A percentile compares a stretch with the other conserved stretches of the same genome.
These are phyloP conservation scores for Monopis laevigella DNA, from an alignment of 2,888 invertebrate genomes.

Conservation along the genomic window DNA sequence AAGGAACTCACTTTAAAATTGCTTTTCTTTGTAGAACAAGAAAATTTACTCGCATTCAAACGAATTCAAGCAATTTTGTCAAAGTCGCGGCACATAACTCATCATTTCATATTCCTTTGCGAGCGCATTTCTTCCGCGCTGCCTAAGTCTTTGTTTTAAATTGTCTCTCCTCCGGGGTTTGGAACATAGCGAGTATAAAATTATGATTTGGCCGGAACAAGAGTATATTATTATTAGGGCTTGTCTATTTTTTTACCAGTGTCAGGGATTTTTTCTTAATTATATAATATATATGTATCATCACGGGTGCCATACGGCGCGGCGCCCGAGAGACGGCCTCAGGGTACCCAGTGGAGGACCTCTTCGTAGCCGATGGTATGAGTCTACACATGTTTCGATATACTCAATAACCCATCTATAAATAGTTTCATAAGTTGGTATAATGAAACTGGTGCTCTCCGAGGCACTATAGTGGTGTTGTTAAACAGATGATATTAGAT, in stretches of 20 bases:
- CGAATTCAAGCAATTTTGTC: conserved; percentile 31
- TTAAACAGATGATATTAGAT: too few species aligned
- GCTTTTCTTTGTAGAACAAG: background rate
- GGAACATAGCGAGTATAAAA: conserved; percentile 3
- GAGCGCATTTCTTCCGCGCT: conserved; percentile 10
- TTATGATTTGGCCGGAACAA: conserved; percentile 4
- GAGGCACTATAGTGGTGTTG: too few species aligned
- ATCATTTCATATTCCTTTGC: conserved; percentile 30
- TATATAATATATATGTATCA: too few species aligned
- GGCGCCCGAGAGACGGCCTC: too few species aligned
- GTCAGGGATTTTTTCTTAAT: too few species aligned
- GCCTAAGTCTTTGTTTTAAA: conserved; percentile 12
- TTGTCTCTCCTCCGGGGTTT: conserved; percentile 10
- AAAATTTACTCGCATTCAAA: conserved; percentile 26
- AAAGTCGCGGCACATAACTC: conserved; percentile 39
- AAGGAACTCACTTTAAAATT: conserved; percentile 5
- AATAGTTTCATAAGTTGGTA: too few species aligned
- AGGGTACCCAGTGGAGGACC: too few species aligned
- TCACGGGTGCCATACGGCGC: too few species aligned
- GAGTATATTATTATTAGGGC: background rate
- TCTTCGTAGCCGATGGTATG: too few species aligned
- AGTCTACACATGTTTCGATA: too few species aligned
- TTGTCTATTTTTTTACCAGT: background rate
- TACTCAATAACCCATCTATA: too few species aligned
- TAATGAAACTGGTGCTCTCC: too few species aligned